phyloP scores from a whole-genome alignment of 2,797 vertebrate genomes.

The Hapalemur alaotrensis region DNA sequence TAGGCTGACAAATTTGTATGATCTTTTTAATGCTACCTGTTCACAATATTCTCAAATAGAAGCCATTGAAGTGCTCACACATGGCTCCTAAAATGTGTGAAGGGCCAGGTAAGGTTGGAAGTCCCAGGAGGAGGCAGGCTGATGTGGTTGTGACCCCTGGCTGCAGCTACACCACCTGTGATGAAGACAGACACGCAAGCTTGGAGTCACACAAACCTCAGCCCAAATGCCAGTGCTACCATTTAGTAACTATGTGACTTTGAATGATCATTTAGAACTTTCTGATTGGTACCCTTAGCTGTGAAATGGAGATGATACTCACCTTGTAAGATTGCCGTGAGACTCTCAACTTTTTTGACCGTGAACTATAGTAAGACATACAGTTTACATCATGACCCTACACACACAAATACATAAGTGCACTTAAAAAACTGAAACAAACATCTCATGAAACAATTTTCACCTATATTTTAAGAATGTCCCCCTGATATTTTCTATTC shows the following conservation, averaged over 20 bases:
- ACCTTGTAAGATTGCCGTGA: background rate
- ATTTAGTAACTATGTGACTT: background rate
- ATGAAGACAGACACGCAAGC: background rate
- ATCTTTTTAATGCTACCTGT: background rate
- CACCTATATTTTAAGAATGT: background rate
- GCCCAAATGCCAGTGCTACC: background rate
- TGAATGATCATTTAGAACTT: background rate
- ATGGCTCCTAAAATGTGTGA: background rate
- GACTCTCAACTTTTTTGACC: background rate
- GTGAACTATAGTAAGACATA: background rate
- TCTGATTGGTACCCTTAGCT: background rate
- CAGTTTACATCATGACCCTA: background rate
- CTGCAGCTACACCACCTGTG: background rate
- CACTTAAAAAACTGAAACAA: background rate
- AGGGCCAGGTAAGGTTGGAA: background rate
- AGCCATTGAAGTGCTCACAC: background rate
- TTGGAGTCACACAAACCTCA: background rate
- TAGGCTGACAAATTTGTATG: background rate
- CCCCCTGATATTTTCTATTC: background rate
- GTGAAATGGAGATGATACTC: background rate
- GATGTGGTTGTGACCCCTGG: background rate
- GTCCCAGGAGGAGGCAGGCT: background rate
- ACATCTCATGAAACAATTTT: background rate
- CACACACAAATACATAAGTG: background rate
- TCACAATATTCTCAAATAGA: conserved; percentile 30